Evolutionary conservation across 2,113 vertebrate species (phyloP), one percentile per base, ranked within the genome.

Genomic region (Agelaius phoeniceus): DNA sequence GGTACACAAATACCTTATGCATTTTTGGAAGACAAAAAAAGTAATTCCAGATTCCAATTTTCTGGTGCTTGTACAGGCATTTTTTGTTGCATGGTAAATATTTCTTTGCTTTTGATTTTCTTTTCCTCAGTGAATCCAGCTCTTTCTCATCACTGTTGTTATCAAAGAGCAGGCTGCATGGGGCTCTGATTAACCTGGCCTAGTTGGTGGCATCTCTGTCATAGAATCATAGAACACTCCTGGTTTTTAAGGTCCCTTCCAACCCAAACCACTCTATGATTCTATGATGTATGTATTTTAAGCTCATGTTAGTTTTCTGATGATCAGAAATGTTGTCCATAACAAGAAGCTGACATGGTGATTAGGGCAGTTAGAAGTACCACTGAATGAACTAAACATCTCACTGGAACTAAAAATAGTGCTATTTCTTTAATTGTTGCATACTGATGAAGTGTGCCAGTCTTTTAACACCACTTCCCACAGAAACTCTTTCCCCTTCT

Each of bases 381-480:
- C 75, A 77, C 63, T 88, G 85, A 43, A 77, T 51, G 72, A 83
- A 66, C 6, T 12, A 83, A 91, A 71, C 4, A 51, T 44, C 30
- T 81, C 35, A 81, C 28, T 33, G 44, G 88, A 91, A 85, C 82
- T 88, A 88, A 93, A 90, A 77, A 74, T 63, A 86, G 84, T 55
- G 16, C 2, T 43, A 86, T 93, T 95, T 91, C 44, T 89, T 82
- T 52, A 88, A 71, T 71, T 85, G 33, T 51, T 92, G 91, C 55
- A 49, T 58, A 65, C 35, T 1, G 5, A 55, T 80, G 68, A 95
- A 88, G 24, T 71, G 68, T 3, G 15, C 8, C 33, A 66, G 55
- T 66, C 33, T 91, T 94, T 71, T 71, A 95, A 85, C 46, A 91
- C 39, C 37, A 22, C 59, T 92, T 85, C 52, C 33, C 71, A 83